These are phyloP conservation scores for Genyomyrus donnyi DNA, from an alignment of 2,113 vertebrate species.

Conservation along the genomic window DNA sequence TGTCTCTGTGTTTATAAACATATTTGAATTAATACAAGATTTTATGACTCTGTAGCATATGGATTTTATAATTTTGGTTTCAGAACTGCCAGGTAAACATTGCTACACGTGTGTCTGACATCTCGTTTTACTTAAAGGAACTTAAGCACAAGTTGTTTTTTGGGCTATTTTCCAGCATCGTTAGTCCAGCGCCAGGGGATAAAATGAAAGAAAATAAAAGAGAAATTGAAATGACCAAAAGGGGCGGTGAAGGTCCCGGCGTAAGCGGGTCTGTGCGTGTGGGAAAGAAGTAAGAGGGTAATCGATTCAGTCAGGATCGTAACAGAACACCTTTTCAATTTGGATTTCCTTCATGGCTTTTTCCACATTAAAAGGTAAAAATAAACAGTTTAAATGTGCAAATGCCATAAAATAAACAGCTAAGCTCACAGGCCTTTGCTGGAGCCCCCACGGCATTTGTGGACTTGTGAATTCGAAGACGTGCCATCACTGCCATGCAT, in stretches of 20 bases:
- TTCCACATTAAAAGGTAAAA: constrained; percentile 1
- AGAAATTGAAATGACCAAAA: not conserved
- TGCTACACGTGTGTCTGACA: not conserved
- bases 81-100: not conserved
- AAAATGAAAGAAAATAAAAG: not conserved
- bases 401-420: not conserved
- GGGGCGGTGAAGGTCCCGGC: not conserved
- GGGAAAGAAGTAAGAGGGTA: not conserved
- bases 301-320: not conserved
- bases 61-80: not conserved
- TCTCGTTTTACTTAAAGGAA: not conserved
- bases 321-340: not conserved
- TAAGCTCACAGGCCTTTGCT: not conserved
- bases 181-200: not conserved
- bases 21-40: not conserved
- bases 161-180: not conserved
- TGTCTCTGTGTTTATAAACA: not conserved
- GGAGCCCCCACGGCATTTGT: not conserved
- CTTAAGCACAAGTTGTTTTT: not conserved
- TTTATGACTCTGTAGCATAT: not conserved
- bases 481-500: not conserved
- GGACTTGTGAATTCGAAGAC: not conserved
- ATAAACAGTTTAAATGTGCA: not conserved
- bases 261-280: not conserved
- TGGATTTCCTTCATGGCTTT: not conserved